Evolutionary conservation across 23 tunicate species (phyloP), one percentile per base, ranked within the genome.

Genomic region (Pegea sp.): DNA sequence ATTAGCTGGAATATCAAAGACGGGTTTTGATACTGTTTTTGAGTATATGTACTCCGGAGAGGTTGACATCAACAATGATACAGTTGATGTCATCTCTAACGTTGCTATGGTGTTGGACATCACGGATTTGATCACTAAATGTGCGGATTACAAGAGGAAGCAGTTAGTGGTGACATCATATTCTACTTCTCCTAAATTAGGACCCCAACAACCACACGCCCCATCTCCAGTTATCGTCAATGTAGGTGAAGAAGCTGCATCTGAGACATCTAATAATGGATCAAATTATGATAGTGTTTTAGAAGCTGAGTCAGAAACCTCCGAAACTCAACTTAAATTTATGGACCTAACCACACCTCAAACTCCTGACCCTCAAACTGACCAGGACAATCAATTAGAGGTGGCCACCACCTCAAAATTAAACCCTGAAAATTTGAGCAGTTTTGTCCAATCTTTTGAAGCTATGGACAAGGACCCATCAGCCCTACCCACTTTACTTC

Each of bases 11-110:
- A 64, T 64, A 21, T 64, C 69, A 26, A 28, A n/a, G 3, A 30
- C 49, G 22, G 69, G 59, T 16, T 64, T 64, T 31, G 60, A 52
- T 21, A 8, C 11, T 16, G 30, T 64, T 18, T 52, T 64, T 20
- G 31, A 64, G 5, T 64, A 27, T 26, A 64, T 64, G 59, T 64
- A 64, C 31, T 21, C 69, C 33, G 69, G 69, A 24, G 49, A 64
- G 2, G 24, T 64, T 26, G 23, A 64, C 51, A 64, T 64, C 1
- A 52, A 53, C 31, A 59, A 64, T 4, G 69, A 52, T 30, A 64
- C 31, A 52, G 59, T 33, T 16, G 31, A 64, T 33, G 59, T 34
- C 2, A 54, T 64, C 1, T 53, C 69, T 2, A 50, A 28, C 48
- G 59, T 54, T 24, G 59, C 69, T 2, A 50, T 64, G 49, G 52